These are phyloP conservation scores for Sycophila sp. DNA, from an alignment of 1,140 invertebrate genomes.

Conservation along the genomic window DNA sequence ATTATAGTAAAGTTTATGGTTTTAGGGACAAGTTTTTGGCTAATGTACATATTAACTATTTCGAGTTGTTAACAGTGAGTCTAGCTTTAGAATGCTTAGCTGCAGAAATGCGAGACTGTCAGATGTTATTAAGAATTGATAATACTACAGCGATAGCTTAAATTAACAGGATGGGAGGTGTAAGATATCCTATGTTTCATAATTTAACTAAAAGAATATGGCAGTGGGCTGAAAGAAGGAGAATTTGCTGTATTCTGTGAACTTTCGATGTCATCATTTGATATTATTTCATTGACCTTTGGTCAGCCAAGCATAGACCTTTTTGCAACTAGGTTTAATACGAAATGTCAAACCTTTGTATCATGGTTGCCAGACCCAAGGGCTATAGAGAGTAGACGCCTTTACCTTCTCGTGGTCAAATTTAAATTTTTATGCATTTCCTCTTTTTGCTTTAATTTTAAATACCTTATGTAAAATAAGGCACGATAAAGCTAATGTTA, in stretches of 20 bases:
- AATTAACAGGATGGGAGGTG: slow-evolving; percentile 44
- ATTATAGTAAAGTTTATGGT: slow-evolving; percentile 3
- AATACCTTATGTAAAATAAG: slow-evolving; percentile 1
- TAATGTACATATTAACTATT: slow-evolving; percentile 52
- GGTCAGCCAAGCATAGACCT: slow-evolving; percentile 43
- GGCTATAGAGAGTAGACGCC: slow-evolving; percentile 36
- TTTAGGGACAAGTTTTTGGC: slow-evolving; percentile 18
- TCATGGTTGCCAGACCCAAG: slow-evolving; percentile 41
- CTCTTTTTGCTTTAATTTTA: slow-evolving; percentile 17
- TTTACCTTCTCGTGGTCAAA: slow-evolving; percentile 34
- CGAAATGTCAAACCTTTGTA: slow-evolving; percentile 43
- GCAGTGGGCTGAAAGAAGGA: too few relatives aligned
- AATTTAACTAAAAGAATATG: slow-evolving; percentile 9
- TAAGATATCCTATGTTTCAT: slow-evolving; percentile 25
- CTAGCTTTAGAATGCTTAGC: slow-evolving; percentile 19
- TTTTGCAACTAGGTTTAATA: slow-evolving; percentile 42
- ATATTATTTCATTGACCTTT: slow-evolving; percentile 39
- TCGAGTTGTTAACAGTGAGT: slow-evolving; percentile 38
- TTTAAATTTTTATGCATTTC: slow-evolving; percentile 32
- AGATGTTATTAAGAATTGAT: slow-evolving; percentile 44
- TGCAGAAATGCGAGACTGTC: slow-evolving; percentile 27
- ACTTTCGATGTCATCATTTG: too few relatives aligned
- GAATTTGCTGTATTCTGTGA: too few relatives aligned
- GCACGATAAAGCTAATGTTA: neutral
- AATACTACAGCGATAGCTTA: slow-evolving; percentile 46